A percentile compares a stretch with the other conserved stretches of the same genome.
These are phyloP conservation scores for Microtus ochrogaster DNA, from an alignment of 2,113 vertebrate genomes.

Conservation along the genomic window DNA sequence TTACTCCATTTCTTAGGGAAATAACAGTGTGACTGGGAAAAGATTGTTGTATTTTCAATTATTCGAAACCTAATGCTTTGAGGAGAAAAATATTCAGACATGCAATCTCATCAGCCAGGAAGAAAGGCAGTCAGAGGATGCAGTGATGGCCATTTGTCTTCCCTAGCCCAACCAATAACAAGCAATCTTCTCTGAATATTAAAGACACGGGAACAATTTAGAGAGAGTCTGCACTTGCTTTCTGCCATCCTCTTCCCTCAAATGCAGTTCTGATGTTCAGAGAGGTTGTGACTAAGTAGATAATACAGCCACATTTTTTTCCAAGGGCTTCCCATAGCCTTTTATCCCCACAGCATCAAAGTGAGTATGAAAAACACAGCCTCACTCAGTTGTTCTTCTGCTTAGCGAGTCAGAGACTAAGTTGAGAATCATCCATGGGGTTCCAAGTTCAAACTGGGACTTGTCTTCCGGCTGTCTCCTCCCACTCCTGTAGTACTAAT, in stretches of 20 bases:
- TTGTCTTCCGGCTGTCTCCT: background rate
- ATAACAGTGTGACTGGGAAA: background rate
- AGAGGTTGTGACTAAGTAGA: conserved; percentile 56
- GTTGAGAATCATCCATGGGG: conserved; percentile 26
- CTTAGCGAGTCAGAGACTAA: background rate
- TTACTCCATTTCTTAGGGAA: conserved; percentile 4
- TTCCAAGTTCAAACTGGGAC: background rate
- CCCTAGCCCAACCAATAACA: conserved; percentile 25
- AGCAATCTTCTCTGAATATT: conserved; percentile 63
- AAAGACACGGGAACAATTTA: conserved; percentile 61
- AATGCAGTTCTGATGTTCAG: conserved; percentile 65
- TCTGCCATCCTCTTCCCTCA: conserved; percentile 41
- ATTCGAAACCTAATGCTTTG: conserved; percentile 44
- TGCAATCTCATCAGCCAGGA: conserved; percentile 60
- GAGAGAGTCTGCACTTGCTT: conserved; percentile 56
- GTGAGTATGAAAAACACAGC: conserved; percentile 47
- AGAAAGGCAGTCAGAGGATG: conserved; percentile 40
- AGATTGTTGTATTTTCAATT: conserved; percentile 66
- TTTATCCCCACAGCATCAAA: conserved; percentile 70
- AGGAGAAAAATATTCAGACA: conserved; percentile 26
- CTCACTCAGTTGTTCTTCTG: conserved; percentile 54
- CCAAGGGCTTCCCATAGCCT: conserved; percentile 58
- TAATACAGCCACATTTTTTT: conserved; percentile 70
- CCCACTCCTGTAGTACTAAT: background rate
- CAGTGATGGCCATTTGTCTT: conserved; percentile 2